phyloP scores from a whole-genome alignment of 2,888 invertebrate species.

The Gymnocheta viridis region DNA sequence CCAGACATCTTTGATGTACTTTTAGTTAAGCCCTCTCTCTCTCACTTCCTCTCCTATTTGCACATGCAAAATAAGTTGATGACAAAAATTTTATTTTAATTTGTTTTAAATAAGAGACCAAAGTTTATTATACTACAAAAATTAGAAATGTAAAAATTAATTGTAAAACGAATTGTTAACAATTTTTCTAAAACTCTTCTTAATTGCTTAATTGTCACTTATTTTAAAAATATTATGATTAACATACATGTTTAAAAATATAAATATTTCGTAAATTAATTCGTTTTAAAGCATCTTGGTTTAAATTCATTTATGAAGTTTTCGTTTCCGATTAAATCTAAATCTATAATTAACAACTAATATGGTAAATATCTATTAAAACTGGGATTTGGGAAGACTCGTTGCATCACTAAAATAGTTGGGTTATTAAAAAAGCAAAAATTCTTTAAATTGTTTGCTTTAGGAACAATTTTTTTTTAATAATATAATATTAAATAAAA shows the following conservation, averaged over 20 bases:
- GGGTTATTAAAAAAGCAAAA: slow-evolving; percentile 8
- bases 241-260: not conserved
- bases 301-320: not conserved
- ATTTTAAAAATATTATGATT: slow-evolving; percentile 8
- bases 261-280: slow-evolving; percentile 29
- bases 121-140: slow-evolving; percentile 13
- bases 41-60: too few species aligned
- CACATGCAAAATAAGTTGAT: too few species aligned
- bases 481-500: not conserved
- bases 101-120: not conserved
- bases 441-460: slow-evolving; percentile 11
- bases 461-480: slow-evolving; percentile 46
- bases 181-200: slow-evolving; percentile 60
- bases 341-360: slow-evolving; percentile 17
- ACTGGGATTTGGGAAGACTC: slow-evolving; percentile 64
- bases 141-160: not conserved
- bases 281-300: slow-evolving; percentile 31
- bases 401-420: slow-evolving; percentile 60
- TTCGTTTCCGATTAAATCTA: slow-evolving; percentile 1
- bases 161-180: slow-evolving; percentile 59
- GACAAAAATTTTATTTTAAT: not conserved
- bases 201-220: slow-evolving; percentile 6
- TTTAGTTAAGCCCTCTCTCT: too few species aligned
- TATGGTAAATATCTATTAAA: slow-evolving; percentile 27
- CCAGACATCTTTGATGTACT: too few species aligned